Conservation (phyloP, 1,140 invertebrate genomes). For the Drosophila erecta region DNA sequence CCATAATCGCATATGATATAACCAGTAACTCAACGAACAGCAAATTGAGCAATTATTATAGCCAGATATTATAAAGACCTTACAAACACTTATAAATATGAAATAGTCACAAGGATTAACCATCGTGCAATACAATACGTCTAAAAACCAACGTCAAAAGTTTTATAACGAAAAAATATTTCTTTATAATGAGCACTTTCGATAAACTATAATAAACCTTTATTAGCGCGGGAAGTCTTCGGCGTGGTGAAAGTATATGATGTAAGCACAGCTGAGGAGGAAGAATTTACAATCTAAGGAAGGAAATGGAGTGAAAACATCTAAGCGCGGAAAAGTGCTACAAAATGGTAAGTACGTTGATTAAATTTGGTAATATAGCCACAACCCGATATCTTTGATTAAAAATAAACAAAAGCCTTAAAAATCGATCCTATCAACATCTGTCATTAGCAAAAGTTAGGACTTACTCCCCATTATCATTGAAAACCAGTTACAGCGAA, state of each 20-base stretch:
- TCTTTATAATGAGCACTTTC: slow-evolving; percentile 54
- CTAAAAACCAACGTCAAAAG: slow-evolving; percentile 33
- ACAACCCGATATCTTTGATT: too few relatives aligned
- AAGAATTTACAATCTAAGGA: neutral
- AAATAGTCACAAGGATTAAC: slow-evolving; percentile 7
- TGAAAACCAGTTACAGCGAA: too few relatives aligned
- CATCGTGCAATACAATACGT: slow-evolving; percentile 31
- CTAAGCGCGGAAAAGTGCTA: slow-evolving; percentile 37
- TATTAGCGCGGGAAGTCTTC: slow-evolving; percentile 23
- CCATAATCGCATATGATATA: slow-evolving; percentile 21
- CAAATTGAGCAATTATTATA: slow-evolving; percentile 25
- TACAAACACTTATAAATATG: slow-evolving; percentile 4
- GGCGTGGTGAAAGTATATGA: slow-evolving; percentile 38
- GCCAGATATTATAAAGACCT: slow-evolving; percentile 6
- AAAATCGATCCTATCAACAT: too few relatives aligned
- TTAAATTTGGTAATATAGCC: neutral
- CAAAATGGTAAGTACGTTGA: slow-evolving; percentile 39
- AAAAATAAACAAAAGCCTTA: too few relatives aligned
- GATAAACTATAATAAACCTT: slow-evolving; percentile 21
- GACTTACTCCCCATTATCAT: too few relatives aligned
- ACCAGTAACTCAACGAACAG: slow-evolving; percentile 24
- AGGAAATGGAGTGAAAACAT: slow-evolving; percentile 14
- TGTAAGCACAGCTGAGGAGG: slow-evolving; percentile 21
- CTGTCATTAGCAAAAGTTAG: too few relatives aligned
- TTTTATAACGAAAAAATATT: slow-evolving; percentile 24